These are phyloP conservation scores for Oxyteleia sp. DNA, from an alignment of 2,888 invertebrate genomes.

Conservation along the genomic window DNA sequence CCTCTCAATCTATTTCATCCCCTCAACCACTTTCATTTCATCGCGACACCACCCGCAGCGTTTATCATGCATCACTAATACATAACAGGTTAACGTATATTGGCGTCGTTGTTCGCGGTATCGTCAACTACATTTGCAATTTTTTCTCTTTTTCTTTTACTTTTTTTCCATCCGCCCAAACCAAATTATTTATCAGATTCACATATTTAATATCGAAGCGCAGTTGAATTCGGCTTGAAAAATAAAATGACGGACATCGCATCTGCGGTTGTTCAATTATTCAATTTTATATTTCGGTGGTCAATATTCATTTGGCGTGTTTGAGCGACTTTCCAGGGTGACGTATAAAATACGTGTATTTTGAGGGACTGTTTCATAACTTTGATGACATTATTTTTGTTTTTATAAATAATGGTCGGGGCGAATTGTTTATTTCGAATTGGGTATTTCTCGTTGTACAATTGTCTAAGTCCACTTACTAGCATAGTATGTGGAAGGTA, in stretches of 20 bases:
- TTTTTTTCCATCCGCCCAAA: constrained; percentile 48
- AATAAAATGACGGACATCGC: constrained; percentile 12
- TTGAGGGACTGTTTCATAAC: background rate
- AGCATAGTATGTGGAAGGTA: too few relatives aligned
- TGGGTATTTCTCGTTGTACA: too few relatives aligned
- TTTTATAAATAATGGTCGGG: constrained; percentile 10
- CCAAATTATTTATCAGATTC: constrained; percentile 52
- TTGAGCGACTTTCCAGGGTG: background rate
- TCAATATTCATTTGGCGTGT: constrained; percentile 14
- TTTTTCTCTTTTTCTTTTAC: too few relatives aligned
- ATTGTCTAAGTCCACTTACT: too few relatives aligned
- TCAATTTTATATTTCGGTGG: constrained; percentile 20
- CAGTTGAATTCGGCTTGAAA: constrained; percentile 19
- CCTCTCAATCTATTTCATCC: constrained; percentile 86
- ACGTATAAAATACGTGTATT: constrained; percentile 7
- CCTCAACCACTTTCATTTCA: constrained; percentile 84
- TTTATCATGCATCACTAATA: constrained; percentile 85
- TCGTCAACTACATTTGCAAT: constrained; percentile 67
- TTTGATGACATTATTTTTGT: background rate
- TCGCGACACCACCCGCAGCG: constrained; percentile 86
- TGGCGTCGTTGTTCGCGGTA: constrained; percentile 68
- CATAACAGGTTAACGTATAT: constrained; percentile 85
- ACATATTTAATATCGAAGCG: constrained; percentile 53
- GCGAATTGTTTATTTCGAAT: too few relatives aligned
- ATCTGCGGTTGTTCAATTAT: constrained; percentile 26